Evolutionary conservation across 2,113 vertebrate species (phyloP), one percentile per base, ranked within the genome.

Genomic region (Sigmodon hispidus): DNA sequence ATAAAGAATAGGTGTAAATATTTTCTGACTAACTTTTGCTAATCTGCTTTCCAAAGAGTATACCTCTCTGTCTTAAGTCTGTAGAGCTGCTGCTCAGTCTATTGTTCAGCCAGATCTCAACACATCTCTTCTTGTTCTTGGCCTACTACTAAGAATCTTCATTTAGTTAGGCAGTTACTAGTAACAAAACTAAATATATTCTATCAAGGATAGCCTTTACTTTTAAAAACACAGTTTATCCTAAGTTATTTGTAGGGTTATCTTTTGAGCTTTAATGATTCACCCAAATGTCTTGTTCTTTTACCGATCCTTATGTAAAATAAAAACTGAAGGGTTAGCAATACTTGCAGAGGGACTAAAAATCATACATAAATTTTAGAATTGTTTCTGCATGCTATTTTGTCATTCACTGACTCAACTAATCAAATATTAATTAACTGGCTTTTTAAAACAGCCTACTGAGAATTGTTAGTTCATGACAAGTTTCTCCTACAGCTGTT

Each of bases 361-460:
- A 63, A 12, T 31, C 13, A 36, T 31, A 65, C 21, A 52, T 87
- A 55, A 84, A 90, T 36, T 90, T 88, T 69, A 52, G 52, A 87
- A 55, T 88, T 70, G 85, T 34, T 93, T 80, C 67, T 69, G 0
- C 70, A 76, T 67, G 11, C 52, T 31, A 6, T 91, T 93, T 91
- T 88, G 55, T 91, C 52, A 72, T 72, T 77, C 63, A 36, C 21
- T 79, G 70, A 69, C 13, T 83, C 69, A 77, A n/a, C 45, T 89
- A 65, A 69, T 10, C 12, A 91, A 61, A 55, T 84, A 88, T 57
- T 59, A 69, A 59, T 83, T 55, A 40, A 48, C 61, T 77, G 34
- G 63, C n/a, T 91, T 61, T 92, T 80, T 65, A 16, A 84, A 84
- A 61, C 55, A 80, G 65, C 43, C 77, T 94, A 11, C 77, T 92